Evolutionary conservation across 1,140 invertebrate species (phyloP).

Genomic region (Oreohelix idahoensis): DNA sequence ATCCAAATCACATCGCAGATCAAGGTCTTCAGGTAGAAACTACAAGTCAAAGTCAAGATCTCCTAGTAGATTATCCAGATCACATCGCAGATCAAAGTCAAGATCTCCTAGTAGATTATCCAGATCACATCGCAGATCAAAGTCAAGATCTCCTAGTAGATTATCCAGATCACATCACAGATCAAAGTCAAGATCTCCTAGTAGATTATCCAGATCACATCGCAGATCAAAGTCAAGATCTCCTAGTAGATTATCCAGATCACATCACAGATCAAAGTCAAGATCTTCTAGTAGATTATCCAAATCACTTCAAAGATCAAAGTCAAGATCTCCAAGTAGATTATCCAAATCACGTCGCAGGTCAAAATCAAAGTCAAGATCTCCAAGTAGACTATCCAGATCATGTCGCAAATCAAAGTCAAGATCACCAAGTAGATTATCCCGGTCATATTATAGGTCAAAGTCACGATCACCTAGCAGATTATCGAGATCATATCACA

Average conservation of each 20-base stretch:
- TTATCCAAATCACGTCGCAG: neutral
- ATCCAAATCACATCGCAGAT: neutral
- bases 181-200: neutral
- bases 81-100: conserved; percentile 30
- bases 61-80: conserved; percentile 11
- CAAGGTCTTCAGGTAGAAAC: neutral
- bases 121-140: conserved; percentile 19
- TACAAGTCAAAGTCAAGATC: conserved; percentile 29
- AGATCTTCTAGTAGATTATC: neutral
- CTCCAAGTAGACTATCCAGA: conserved; percentile 12
- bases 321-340: neutral
- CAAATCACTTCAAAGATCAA: neutral
- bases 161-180: neutral
- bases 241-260: conserved; percentile 11
- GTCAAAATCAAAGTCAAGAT: conserved; percentile 33
- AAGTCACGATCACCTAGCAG: neutral
- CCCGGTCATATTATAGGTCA: neutral
- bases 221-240: conserved; percentile 32
- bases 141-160: conserved; percentile 31
- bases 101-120: conserved; percentile 43
- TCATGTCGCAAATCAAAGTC: neutral
- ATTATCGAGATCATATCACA: neutral
- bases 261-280: neutral
- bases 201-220: neutral
- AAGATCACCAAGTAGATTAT: neutral